A percentile compares a stretch with the other conserved stretches of the same genome.
phyloP scores from a whole-genome alignment of 2,888 invertebrate species.

The Vesta saturnalis region DNA sequence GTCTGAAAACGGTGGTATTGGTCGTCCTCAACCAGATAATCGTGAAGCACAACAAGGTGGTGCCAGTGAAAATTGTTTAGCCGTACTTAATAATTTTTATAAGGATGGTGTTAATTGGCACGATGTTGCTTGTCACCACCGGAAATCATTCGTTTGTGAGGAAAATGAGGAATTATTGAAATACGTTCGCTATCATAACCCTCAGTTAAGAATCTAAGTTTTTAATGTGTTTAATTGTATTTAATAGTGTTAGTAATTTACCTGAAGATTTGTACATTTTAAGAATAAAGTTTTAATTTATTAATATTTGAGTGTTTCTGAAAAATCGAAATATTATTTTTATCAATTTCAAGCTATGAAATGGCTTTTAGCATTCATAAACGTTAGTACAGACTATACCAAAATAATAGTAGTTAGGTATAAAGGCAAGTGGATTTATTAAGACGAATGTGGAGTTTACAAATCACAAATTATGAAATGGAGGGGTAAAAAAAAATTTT shows the following conservation, averaged over 20 bases:
- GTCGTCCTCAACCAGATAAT: conserved; percentile 89
- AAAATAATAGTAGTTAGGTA: too few species aligned
- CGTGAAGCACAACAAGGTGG: conserved; percentile 83
- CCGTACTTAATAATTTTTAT: conserved; percentile 89
- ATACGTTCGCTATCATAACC: conserved; percentile 85
- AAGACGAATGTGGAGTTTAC: too few species aligned
- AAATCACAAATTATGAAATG: too few species aligned
- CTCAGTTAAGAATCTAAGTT: conserved; percentile 75
- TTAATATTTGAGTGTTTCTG: conserved; percentile 5
- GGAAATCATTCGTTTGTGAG: conserved; percentile 89
- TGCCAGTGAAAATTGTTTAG: conserved; percentile 86
- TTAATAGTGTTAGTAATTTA: conserved; percentile 15
- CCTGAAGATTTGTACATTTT: neutral
- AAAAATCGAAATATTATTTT: too few species aligned
- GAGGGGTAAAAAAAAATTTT: too few species aligned
- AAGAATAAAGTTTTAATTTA: conserved; percentile 20
- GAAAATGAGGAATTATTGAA: conserved; percentile 87
- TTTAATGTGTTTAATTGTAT: conserved; percentile 5
- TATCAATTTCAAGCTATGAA: too few species aligned
- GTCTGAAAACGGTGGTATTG: conserved; percentile 88
- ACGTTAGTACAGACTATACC: too few species aligned
- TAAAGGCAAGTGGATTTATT: too few species aligned
- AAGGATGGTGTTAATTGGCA: conserved; percentile 93
- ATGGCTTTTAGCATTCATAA: too few species aligned
- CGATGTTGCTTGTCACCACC: conserved; percentile 90